Conservation (phyloP, 2,797 vertebrate species). For the Pseudopleuronectes americanus region DNA sequence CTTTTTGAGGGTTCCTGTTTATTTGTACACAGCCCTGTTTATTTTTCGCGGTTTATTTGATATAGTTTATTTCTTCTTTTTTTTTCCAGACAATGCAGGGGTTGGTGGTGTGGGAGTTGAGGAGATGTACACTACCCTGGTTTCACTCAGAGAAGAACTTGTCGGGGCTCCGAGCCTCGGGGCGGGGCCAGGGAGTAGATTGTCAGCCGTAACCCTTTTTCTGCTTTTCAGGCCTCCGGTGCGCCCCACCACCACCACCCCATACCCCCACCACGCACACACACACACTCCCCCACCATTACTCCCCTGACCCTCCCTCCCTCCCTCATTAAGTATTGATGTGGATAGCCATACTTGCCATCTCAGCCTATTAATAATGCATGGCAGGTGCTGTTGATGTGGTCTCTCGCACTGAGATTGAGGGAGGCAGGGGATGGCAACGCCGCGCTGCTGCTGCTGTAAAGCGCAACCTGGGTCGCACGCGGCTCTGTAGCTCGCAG, state of each 20-base stretch:
- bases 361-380: conserved; percentile 99
- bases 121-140: conserved; percentile 49
- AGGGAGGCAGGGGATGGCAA: conserved; percentile 80
- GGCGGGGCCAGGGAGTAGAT: conserved; percentile 76
- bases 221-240: conserved; percentile 68
- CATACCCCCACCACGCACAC: neutral
- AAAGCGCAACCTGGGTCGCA: conserved; percentile 68
- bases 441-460: conserved; percentile 54
- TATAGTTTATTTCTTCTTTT: conserved; percentile 30
- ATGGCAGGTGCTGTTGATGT: conserved; percentile 96
- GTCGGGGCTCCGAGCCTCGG: conserved; percentile 61
- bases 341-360: conserved; percentile 99
- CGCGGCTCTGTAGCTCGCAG: conserved; percentile 35
- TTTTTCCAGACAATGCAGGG: conserved; percentile 33
- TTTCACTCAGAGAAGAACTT: conserved; percentile 70
- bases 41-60: conserved; percentile 72
- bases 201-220: conserved; percentile 70
- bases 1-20: conserved; percentile 69
- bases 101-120: conserved; percentile 23
- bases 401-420: conserved; percentile 98
- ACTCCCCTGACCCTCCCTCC: conserved; percentile 67
- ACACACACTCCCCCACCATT: conserved; percentile 26
- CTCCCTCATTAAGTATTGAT: conserved; percentile 98
- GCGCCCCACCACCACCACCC: conserved; percentile 9
- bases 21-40: conserved; percentile 71